Evolutionary conservation across 35 echinoderm and acorn worm species (phyloP).

Genomic region (Apostichopus parvimensis): DNA sequence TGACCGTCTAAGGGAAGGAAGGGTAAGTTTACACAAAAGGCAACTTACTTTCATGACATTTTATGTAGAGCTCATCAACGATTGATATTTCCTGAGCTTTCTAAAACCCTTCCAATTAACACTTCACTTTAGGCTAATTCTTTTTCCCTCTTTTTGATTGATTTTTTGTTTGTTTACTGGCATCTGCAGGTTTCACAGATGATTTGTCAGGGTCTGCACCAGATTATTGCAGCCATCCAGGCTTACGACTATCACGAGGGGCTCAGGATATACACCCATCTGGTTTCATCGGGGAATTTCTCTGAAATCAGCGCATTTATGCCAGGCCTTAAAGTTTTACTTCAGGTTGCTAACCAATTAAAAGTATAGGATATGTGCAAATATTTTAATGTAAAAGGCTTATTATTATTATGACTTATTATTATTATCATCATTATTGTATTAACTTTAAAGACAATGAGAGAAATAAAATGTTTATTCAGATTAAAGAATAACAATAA

Average conservation of each 20-base stretch:
- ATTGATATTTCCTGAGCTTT: too few relatives aligned
- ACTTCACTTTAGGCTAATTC: too few relatives aligned
- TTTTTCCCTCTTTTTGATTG: too few relatives aligned
- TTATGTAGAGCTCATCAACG: too few relatives aligned
- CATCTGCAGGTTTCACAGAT: constrained; percentile 73
- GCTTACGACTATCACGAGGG: constrained; percentile 84
- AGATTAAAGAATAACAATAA: too few relatives aligned
- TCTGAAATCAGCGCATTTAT: constrained; percentile 99
- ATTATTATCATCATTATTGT: too few relatives aligned
- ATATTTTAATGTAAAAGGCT: constrained; percentile 11
- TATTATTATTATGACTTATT: neutral
- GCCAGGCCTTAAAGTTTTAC: constrained; percentile 95
- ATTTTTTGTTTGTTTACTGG: too few relatives aligned
- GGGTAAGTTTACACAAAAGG: constrained; percentile 61
- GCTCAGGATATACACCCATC: constrained; percentile 77
- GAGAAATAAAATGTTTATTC: too few relatives aligned
- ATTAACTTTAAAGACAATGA: too few relatives aligned
- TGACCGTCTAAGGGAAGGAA: constrained; percentile 85
- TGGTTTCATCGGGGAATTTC: constrained; percentile 89
- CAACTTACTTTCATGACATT: too few relatives aligned
- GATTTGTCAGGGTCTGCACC: constrained; percentile 85
- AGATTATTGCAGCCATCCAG: constrained; percentile 76
- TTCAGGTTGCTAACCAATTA: constrained; percentile 90
- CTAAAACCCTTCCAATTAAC: too few relatives aligned
- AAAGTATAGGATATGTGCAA: constrained; percentile 73